Base-by-base conservation (phyloP, 2,797 vertebrate genomes). In the Coregonus ussuriensis region DNA sequence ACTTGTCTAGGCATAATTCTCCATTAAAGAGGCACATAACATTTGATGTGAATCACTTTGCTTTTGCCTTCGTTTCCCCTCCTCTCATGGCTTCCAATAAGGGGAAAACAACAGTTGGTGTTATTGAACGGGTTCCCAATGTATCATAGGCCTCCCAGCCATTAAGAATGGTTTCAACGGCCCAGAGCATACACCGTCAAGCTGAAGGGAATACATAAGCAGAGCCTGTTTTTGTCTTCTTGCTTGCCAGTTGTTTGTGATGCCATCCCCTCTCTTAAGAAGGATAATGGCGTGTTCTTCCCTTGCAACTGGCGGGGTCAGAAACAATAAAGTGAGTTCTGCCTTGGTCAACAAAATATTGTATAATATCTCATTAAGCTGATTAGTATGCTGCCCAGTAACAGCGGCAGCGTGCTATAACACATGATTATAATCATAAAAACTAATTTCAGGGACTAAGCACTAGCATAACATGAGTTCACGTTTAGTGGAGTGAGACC, bases 341-440 rank as follows among this genome's bases (percentile, higher is more conserved):
- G 96, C 97, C 96, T 97, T 97, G 96, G 96, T 98, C 96, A 97
- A 98, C 97, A 98, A 96, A 98, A 98, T 98, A 96, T 94, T 94
- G 95, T 96, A 97, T 96, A 97, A 97, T 97, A 97, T 97, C 96
- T 97, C 95, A 99, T 98, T 98, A 98, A 96, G 96, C 97, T 97
- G 97, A 98, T 98, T 99, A 97, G 96, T 95, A 96, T 96, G 95
- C 96, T 93, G 95, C 96, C 95, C 95, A 94, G 96, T 96, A 96
- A 96, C 95, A 95, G 95, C 93, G 92, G 94, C 94, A 94, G 95
- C 94, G 95, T 94, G 94, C 95, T 95, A 94, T 95, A 97, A 95
- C 94, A 94, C 95, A 95, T 95, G 95, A 97, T 96, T 96, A 96
- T 95, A 96, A 97, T 97, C 94, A 95, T 96, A 96, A 95, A 96